These are phyloP conservation scores for Clanis bilineata DNA, from an alignment of 2,888 invertebrate species.

Conservation along the genomic window DNA sequence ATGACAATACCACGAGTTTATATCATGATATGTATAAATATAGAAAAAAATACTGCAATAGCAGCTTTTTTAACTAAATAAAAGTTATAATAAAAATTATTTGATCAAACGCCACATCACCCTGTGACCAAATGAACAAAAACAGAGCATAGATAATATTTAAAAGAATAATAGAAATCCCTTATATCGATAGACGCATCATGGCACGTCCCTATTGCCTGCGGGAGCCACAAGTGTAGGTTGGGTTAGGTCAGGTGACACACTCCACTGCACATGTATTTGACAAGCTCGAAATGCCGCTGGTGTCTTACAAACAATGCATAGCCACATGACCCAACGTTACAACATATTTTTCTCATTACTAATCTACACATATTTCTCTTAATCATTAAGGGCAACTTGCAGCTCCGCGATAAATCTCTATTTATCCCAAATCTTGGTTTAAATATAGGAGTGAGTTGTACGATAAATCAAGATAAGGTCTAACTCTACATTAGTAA, in stretches of 20 bases:
- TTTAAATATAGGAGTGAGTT: too few relatives aligned
- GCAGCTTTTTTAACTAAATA: too few relatives aligned
- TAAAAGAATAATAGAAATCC: neutral
- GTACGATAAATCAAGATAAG: too few relatives aligned
- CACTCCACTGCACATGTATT: conserved; percentile 59
- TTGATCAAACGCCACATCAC: too few relatives aligned
- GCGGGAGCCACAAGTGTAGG: conserved; percentile 73
- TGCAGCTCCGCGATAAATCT: too few relatives aligned
- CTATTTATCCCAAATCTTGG: too few relatives aligned
- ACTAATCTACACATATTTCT: neutral
- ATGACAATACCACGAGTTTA: too few relatives aligned
- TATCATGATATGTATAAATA: too few relatives aligned
- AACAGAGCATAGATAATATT: neutral
- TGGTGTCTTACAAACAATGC: conserved; percentile 17
- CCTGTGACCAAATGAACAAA: neutral
- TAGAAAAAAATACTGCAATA: too few relatives aligned
- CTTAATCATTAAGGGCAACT: too few relatives aligned
- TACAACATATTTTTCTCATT: neutral
- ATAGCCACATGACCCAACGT: neutral
- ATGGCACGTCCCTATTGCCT: conserved; percentile 48
- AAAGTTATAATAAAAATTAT: too few relatives aligned
- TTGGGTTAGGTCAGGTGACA: conserved; percentile 80
- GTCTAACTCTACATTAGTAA: too few relatives aligned
- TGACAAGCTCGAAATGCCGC: conserved; percentile 26
- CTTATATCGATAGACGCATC: conserved; percentile 35